Evolutionary conservation across 2,113 vertebrate genomes (phyloP).

Genomic region (Sorex araneus): DNA sequence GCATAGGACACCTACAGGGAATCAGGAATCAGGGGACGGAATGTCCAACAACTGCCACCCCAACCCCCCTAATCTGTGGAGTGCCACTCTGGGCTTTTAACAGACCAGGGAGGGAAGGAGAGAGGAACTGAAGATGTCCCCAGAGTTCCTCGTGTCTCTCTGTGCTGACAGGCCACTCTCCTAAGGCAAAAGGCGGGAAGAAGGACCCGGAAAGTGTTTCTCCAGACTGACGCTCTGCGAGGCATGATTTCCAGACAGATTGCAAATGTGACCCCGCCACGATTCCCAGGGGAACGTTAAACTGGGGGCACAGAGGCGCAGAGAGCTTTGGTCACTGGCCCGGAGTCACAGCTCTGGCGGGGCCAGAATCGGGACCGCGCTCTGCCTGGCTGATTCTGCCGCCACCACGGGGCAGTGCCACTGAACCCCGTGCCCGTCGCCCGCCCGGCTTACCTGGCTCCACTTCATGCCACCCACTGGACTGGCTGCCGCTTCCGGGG

Average conservation of each 20-base stretch:
- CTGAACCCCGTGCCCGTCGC: rapidly evolving
- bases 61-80: neutral
- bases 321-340: neutral
- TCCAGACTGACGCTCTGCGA: neutral
- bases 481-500: conserved; percentile 96
- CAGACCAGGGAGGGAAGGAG: neutral
- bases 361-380: neutral
- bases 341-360: neutral
- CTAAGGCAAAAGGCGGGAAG: neutral
- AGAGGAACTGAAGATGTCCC: conserved; percentile 7
- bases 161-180: conserved; percentile 42
- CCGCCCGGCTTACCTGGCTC: conserved; percentile 94
- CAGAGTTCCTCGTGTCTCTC: conserved; percentile 19
- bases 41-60: neutral
- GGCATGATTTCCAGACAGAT: conserved; percentile 8
- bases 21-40: neutral
- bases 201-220: neutral
- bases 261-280: neutral
- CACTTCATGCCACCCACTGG: conserved; percentile 99
- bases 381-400: neutral
- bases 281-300: neutral
- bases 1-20: neutral
- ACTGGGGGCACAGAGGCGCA: neutral
- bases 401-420: too few relatives aligned
- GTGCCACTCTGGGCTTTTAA: neutral